Base-by-base conservation (phyloP, 2,888 invertebrate genomes). In the Dolichomitus sp. region DNA sequence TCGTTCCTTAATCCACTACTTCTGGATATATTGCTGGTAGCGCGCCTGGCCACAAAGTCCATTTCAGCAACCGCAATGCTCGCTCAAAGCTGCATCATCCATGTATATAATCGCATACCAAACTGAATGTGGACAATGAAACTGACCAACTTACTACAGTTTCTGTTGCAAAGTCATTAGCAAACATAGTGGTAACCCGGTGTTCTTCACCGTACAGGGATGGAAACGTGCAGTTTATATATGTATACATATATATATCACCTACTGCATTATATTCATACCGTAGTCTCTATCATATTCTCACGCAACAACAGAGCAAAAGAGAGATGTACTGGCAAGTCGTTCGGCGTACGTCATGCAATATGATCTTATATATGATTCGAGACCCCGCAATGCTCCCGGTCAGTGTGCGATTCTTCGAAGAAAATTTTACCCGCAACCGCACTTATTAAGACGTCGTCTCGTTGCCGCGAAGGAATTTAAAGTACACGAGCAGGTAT, bases 361-460 rank as follows among this genome's bases (percentile, higher is more conserved):
- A 76, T 72, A 72, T 76, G 48, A n/a, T 65, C 57, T 66, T 27
- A 57, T 54, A 27, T n/a, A 27, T 66, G 59, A 77, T 75, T 48
- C 54, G 27, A 70, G 69, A 42, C 40, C 14, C 48, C 69, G 40
- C 19, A 73, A 14, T 70, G 50, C 30, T 12, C 33, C 48, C 17
- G 48, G 75, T 30, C 33, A n/a, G 52, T 52, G 23, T 17, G 57
- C 66, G n/a, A 69, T 81, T 85, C 86, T 83, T 72, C 74, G 81
- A 86, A 87, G 76, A 87, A 90, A 90, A 90, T 89, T 90, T 87
- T 81, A 82, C 87, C 84, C 85, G 87, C 86, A 90, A 93, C 93
- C 93, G 89, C 92, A 92, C 91, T 91, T 92, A 93, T 93, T 91
- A 93, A 93, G 93, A 92, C 88, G 91, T 92, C 91, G 89, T 91